These are phyloP conservation scores for Melanotaenia maccullochi DNA, from an alignment of 2,797 vertebrate genomes.

Conservation along the genomic window DNA sequence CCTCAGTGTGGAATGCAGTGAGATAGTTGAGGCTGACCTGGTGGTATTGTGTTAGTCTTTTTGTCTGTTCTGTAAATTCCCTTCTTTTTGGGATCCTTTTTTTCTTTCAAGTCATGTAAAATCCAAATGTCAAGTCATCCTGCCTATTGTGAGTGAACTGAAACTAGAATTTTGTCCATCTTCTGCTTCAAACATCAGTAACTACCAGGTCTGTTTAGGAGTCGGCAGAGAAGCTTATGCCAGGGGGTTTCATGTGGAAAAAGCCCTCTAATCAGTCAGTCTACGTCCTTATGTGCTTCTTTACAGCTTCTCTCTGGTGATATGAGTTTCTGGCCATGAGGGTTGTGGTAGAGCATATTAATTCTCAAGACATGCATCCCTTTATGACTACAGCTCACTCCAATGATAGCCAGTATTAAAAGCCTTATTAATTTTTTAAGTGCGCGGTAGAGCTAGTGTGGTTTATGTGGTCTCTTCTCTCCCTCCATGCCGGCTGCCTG, in stretches of 20 bases:
- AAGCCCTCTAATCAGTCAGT: constrained; percentile 46
- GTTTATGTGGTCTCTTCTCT: constrained; percentile 30
- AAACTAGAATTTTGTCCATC: constrained; percentile 29
- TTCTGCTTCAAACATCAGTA: constrained; percentile 18
- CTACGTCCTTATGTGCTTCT: constrained; percentile 15
- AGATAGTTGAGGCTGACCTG: constrained; percentile 54
- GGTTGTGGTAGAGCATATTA: constrained; percentile 54
- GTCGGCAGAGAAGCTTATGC: constrained; percentile 54
- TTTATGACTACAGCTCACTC: constrained; percentile 67
- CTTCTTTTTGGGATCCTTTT: constrained; percentile 24
- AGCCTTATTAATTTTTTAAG: constrained; percentile 76
- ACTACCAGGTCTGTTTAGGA: constrained; percentile 36
- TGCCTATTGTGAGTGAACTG: constrained; percentile 18
- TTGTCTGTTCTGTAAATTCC: constrained; percentile 27
- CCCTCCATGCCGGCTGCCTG: constrained; percentile 19
- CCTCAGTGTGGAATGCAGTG: constrained; percentile 59
- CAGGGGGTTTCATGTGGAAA: constrained; percentile 25
- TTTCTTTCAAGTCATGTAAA: neutral
- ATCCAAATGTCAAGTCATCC: constrained; percentile 16
- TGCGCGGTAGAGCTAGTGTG: constrained; percentile 47
- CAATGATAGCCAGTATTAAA: constrained; percentile 73
- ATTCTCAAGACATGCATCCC: constrained; percentile 56
- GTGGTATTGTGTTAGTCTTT: constrained; percentile 50
- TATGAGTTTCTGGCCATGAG: constrained; percentile 37
- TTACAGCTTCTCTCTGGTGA: constrained; percentile 24